Percentiles rank a stretch among this genome's conserved stretches.
Evolutionary conservation across 37 sponge, comb jelly and placozoan species (phyloP).

Genomic region (Bolinopsis microptera): DNA sequence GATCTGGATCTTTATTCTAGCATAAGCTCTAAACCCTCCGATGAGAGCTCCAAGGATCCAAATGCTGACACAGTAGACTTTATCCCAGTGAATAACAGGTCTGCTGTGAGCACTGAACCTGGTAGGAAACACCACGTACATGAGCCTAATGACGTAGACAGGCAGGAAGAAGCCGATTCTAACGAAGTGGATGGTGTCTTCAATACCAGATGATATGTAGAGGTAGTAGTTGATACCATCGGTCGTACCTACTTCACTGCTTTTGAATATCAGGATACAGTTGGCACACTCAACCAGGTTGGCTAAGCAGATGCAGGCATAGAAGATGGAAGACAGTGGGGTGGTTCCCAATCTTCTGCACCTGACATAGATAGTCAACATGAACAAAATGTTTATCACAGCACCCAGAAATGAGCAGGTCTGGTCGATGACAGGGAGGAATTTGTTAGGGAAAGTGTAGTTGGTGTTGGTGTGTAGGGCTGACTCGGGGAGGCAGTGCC

Average conservation of each 20-base stretch:
- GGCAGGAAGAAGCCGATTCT: not conserved
- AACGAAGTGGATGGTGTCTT: slow-evolving; percentile 5
- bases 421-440: not conserved
- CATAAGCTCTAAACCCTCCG: slow-evolving; percentile 2
- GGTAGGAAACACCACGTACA: not conserved
- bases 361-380: not conserved
- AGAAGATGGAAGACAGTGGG: not conserved
- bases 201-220: slow-evolving; percentile 14
- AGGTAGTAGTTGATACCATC: not conserved
- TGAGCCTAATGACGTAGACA: not conserved
- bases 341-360: not conserved
- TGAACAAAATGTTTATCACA: not conserved
- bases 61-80: not conserved
- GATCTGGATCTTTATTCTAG: not conserved
- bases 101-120: not conserved
- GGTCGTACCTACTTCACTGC: not conserved
- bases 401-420: not conserved
- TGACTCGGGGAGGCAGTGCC: slow-evolving; percentile 8
- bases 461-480: not conserved
- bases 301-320: not conserved
- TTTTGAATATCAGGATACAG: not conserved
- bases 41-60: not conserved
- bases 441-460: not conserved
- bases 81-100: not conserved
- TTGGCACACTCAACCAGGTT: slow-evolving; percentile 38